Evolutionary conservation across 1,140 invertebrate genomes (phyloP).

Genomic region (Drosophila parvula): DNA sequence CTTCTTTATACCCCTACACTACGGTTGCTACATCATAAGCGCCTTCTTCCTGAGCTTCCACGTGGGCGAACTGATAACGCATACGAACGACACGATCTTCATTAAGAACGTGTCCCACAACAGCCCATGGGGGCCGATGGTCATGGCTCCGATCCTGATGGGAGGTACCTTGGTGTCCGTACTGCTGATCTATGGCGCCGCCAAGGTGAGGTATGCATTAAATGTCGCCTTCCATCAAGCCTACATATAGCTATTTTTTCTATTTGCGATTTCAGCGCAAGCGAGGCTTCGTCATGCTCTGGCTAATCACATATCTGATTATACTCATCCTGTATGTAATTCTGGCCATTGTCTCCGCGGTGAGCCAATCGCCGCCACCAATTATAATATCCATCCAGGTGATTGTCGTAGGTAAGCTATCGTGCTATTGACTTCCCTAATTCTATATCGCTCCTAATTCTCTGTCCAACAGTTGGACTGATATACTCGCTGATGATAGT

Average conservation of each 20-base stretch:
- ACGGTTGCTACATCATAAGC: conserved; percentile 42
- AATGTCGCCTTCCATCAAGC: background rate
- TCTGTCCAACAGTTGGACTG: conserved; percentile 24
- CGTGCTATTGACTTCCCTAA: background rate
- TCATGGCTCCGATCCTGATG: conserved; percentile 28
- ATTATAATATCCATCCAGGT: conserved; percentile 14
- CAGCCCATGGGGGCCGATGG: conserved; percentile 9
- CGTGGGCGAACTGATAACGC: conserved; percentile 39
- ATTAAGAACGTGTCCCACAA: conserved; percentile 28
- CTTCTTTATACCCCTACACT: conserved; percentile 31
- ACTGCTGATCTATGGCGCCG: conserved; percentile 34
- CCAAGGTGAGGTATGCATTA: conserved; percentile 32
- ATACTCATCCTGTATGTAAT: conserved; percentile 21
- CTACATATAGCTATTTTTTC: background rate
- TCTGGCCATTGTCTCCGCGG: conserved; percentile 11
- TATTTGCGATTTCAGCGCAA: conserved; percentile 17
- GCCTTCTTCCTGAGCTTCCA: conserved; percentile 32
- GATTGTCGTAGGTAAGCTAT: conserved; percentile 20
- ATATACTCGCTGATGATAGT: conserved; percentile 34
- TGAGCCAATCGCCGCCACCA: background rate
- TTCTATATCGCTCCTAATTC: background rate
- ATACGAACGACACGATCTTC: conserved; percentile 39
- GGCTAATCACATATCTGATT: conserved; percentile 25
- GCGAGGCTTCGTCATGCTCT: conserved; percentile 28
- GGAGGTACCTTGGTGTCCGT: conserved; percentile 23